These are phyloP conservation scores for Zygogramma bicolorata DNA, from an alignment of 2,888 invertebrate genomes.

Conservation along the genomic window DNA sequence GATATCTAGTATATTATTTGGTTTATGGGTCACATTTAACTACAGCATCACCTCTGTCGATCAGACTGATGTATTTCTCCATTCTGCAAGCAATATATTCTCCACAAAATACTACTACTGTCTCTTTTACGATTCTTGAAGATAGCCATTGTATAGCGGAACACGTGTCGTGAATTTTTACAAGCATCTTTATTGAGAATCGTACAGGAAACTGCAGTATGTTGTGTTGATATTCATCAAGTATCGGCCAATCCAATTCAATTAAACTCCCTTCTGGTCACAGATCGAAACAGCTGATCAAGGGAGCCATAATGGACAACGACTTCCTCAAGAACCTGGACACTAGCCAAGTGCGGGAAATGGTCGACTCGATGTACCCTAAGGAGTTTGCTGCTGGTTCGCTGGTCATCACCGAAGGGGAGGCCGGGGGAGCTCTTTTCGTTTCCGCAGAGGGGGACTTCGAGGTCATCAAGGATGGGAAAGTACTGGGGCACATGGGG, in stretches of 20 bases:
- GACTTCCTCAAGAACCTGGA: conserved; percentile 77
- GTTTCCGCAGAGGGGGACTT: conserved; percentile 78
- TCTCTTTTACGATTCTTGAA: too few relatives aligned
- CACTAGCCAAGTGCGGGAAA: conserved; percentile 73
- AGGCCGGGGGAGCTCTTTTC: conserved; percentile 73
- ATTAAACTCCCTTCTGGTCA: conserved; percentile 35
- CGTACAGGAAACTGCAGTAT: not conserved
- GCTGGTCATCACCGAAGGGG: conserved; percentile 73
- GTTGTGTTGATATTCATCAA: not conserved
- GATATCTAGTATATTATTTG: too few relatives aligned
- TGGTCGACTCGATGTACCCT: conserved; percentile 77
- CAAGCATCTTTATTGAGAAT: too few relatives aligned
- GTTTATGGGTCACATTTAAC: too few relatives aligned
- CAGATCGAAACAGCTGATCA: conserved; percentile 75
- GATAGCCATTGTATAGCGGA: too few relatives aligned
- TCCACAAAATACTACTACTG: too few relatives aligned
- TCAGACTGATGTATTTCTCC: too few relatives aligned
- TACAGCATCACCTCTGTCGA: too few relatives aligned
- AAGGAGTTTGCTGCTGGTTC: conserved; percentile 69
- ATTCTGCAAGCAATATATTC: too few relatives aligned
- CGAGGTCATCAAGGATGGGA: conserved; percentile 76
- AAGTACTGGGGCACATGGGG: conserved; percentile 74
- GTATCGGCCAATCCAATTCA: not conserved
- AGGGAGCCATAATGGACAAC: conserved; percentile 76
- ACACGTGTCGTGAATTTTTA: too few relatives aligned